phyloP scores from a whole-genome alignment of 2,888 invertebrate genomes.

The Lycia hirtaria region DNA sequence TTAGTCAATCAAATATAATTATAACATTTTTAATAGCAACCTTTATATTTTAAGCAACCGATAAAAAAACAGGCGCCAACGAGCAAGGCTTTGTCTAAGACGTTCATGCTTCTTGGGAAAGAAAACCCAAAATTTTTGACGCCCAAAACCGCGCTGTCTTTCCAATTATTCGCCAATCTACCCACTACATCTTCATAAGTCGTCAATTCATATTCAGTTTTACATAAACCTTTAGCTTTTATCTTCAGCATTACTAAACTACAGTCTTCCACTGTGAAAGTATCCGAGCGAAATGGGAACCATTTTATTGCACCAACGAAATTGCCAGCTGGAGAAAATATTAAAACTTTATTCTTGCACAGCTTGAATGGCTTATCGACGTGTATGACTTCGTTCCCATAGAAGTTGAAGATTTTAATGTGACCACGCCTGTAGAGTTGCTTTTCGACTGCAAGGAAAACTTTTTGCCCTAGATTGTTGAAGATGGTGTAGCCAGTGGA shows the following conservation, averaged over 20 bases:
- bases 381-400: constrained; percentile 68
- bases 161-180: constrained; percentile 47
- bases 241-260: constrained; percentile 50
- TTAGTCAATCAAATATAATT: neutral
- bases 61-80: constrained; percentile 64
- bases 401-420: constrained; percentile 62
- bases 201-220: constrained; percentile 46
- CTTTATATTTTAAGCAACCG: constrained; percentile 49
- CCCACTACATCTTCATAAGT: constrained; percentile 50
- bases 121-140: constrained; percentile 50
- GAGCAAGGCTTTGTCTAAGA: constrained; percentile 56
- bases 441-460: constrained; percentile 60
- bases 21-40: neutral
- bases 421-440: constrained; percentile 46
- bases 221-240: constrained; percentile 37
- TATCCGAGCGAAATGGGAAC: constrained; percentile 35
- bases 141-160: constrained; percentile 17
- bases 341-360: constrained; percentile 48
- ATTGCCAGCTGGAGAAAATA: constrained; percentile 66
- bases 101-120: constrained; percentile 55
- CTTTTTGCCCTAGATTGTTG: constrained; percentile 62
- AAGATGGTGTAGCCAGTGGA: constrained; percentile 61
- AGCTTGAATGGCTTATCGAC: constrained; percentile 48
- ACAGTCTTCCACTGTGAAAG: constrained; percentile 52
- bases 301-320: constrained; percentile 59